Conservation (phyloP, 30 jellyfish, hydroid and myxozoan species). For the Chrysaora quinquecirrha region DNA sequence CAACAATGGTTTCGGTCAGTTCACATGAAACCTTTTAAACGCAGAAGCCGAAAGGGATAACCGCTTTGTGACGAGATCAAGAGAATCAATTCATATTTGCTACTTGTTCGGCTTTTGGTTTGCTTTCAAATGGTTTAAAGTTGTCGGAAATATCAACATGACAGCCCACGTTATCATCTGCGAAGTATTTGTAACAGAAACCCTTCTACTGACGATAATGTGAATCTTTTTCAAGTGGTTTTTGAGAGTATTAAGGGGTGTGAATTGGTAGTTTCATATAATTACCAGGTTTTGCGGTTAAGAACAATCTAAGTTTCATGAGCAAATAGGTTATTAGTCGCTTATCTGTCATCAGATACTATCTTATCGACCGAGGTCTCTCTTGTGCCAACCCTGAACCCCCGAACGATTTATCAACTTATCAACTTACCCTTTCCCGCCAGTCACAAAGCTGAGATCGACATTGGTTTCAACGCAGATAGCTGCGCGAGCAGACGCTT, state of each 20-base stretch:
- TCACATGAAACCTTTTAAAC: not conserved
- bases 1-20: slow-evolving; percentile 1
- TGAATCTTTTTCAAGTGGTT: slow-evolving; percentile 4
- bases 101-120: no score
- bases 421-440: no score
- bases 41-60: slow-evolving; percentile 13
- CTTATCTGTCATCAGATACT: not conserved
- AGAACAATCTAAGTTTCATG: not conserved
- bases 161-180: not conserved
- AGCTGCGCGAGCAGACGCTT: no score
- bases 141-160: not conserved
- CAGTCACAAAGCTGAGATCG: no score
- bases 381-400: no score
- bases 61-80: not conserved
- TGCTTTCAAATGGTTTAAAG: not conserved
- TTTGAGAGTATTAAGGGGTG: not conserved
- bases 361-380: no score
- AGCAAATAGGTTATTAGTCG: not conserved
- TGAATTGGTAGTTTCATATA: not conserved
- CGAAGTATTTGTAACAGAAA: not conserved
- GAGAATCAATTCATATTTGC: not conserved
- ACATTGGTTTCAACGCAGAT: no score
- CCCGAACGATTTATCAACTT: no score
- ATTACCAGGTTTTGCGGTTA: slow-evolving; percentile 4
- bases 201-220: not conserved